Base-by-base conservation (phyloP, 1,140 invertebrate species). In the Heliconius hermathena region DNA sequence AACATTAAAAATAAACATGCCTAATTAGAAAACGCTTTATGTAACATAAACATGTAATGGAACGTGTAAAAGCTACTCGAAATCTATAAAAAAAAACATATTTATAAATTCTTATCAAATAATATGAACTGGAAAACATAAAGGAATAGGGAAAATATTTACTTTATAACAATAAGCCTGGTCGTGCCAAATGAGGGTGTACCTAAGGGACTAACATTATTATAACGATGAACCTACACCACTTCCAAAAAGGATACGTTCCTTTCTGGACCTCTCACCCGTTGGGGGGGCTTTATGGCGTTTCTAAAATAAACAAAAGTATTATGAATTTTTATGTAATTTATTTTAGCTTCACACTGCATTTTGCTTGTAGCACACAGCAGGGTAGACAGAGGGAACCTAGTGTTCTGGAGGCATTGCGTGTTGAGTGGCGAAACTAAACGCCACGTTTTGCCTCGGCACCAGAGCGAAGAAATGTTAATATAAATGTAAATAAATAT, bases 101-200 rank as follows among this genome's bases (percentile, higher is more conserved):
- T 22, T 29, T 66, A 66, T 66, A 66, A 16, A 26, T 29, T 66
- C 9, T 26, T 66, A 66, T 26, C 3, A 66, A 29, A 66, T 16
- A 66, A 66, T 26, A 29, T 29, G 22, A 66, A 66, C 11, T 16
- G 11, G 60, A 5, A 29, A 11, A 29, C 6, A 66, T 16, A 66
- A 66, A 66, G 60, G n/a, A 29, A 66, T 13, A 26, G 22, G 26
- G 22, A 13, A 29, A 66, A 66, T 66, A 11, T 66, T 66, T 66
- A 66, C 60, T 29, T 66, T 29, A 66, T 16, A 66, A 66, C 60
- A 66, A 66, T 66, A 66, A 66, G 60, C n/a, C 60, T 66, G n/a
- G 11, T 66, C 26, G 60, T 66, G 60, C 26, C 60, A 66, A 66
- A 29, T 66, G 22, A 29, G 26, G 26, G 26, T 29, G 22, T 66